Percentiles rank a stretch among this genome's conserved stretches.
These are phyloP conservation scores for Urocyon cinereoargenteus DNA, from an alignment of 2,797 vertebrate species.

Conservation along the genomic window DNA sequence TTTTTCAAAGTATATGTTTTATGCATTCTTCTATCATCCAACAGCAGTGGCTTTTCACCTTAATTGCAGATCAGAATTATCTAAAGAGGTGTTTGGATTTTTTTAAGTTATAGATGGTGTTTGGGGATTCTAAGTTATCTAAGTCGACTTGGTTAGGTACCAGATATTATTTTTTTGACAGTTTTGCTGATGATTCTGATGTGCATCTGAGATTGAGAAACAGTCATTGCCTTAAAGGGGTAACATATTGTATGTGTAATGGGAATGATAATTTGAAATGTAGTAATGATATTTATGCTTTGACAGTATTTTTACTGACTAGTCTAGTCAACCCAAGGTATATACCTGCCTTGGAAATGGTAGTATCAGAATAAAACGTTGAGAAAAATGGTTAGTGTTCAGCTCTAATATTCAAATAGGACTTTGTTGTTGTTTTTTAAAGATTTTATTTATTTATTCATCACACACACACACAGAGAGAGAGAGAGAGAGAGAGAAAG, in stretches of 20 bases:
- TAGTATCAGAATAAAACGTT: background rate
- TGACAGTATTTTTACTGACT: background rate
- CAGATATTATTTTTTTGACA: background rate
- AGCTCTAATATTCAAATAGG: background rate
- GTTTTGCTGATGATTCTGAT: background rate
- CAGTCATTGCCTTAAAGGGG: background rate
- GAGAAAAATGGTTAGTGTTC: background rate
- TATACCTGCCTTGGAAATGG: background rate
- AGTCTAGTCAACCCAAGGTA: background rate
- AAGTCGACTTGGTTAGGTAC: background rate
- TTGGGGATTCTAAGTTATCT: background rate
- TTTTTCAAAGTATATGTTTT: background rate
- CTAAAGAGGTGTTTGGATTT: background rate
- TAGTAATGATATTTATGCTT: background rate
- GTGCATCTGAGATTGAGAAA: background rate
- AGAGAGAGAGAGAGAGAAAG: too few relatives aligned
- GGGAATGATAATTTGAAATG: constrained; percentile 1
- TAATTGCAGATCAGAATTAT: background rate
- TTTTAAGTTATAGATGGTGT: background rate
- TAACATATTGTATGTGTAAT: background rate
- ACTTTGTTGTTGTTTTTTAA: background rate
- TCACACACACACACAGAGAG: too few relatives aligned
- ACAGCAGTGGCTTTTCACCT: background rate
- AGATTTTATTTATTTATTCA: too few relatives aligned
- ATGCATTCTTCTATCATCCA: background rate